phyloP scores from a whole-genome alignment of 2,888 invertebrate genomes.

The Agriotes lineatus region DNA sequence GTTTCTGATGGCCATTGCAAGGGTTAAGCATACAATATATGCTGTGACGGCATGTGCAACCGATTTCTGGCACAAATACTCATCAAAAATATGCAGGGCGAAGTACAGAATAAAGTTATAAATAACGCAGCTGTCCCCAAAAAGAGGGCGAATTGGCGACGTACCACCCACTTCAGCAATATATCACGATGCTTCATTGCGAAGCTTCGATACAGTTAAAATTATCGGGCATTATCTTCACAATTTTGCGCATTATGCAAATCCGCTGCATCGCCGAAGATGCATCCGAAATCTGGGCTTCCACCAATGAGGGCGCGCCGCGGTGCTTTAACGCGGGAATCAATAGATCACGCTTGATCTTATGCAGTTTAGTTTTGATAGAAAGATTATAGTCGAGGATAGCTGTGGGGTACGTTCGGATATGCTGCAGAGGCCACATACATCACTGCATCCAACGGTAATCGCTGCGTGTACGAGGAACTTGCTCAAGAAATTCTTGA shows the following conservation, averaged over 20 bases:
- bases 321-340: constrained; percentile 45
- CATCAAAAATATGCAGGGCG: no score
- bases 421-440: constrained; percentile 45
- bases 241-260: constrained; percentile 42
- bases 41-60: no score
- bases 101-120: constrained; percentile 24
- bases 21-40: no score
- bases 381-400: constrained; percentile 58
- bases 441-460: constrained; percentile 44
- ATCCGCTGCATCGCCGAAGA: constrained; percentile 27
- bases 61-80: no score
- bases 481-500: constrained; percentile 43
- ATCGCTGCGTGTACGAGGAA: constrained; percentile 39
- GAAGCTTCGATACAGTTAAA: constrained; percentile 19
- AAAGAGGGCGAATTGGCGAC: not conserved
- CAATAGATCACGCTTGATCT: constrained; percentile 60
- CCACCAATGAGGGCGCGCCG: constrained; percentile 26
- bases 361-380: constrained; percentile 60
- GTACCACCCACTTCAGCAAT: constrained; percentile 30
- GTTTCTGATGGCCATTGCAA: no score
- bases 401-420: constrained; percentile 37
- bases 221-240: constrained; percentile 30
- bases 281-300: constrained; percentile 24
- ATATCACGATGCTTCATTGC: constrained; percentile 16
- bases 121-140: not conserved